Conservation (phyloP, 2,888 invertebrate genomes). For the Drosophila parthenogenetica region DNA sequence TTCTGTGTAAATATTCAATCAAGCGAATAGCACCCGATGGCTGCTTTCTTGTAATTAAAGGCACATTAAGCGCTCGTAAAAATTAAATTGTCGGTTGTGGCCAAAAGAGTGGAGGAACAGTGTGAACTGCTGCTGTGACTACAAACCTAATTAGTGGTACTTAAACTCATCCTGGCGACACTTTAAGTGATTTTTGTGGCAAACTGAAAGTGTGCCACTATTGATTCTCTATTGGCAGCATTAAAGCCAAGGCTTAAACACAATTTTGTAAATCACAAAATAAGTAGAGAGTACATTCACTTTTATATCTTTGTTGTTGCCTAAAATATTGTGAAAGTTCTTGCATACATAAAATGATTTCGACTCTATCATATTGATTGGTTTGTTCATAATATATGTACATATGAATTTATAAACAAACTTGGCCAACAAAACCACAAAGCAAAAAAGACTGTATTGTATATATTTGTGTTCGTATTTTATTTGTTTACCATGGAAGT, state of each 20-base stretch:
- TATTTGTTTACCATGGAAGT: slow-evolving; percentile 16
- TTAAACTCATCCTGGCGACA: slow-evolving; percentile 25
- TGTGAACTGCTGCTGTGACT: slow-evolving; percentile 24
- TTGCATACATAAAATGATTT: slow-evolving; percentile 3
- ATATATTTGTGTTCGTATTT: not conserved
- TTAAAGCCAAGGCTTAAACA: slow-evolving; percentile 3
- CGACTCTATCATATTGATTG: slow-evolving; percentile 12
- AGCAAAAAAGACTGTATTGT: not conserved
- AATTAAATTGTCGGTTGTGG: slow-evolving; percentile 68
- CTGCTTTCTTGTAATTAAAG: slow-evolving; percentile 62
- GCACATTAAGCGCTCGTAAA: slow-evolving; percentile 73
- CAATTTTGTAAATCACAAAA: too few relatives aligned
- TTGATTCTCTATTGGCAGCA: slow-evolving; percentile 9
- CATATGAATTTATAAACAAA: slow-evolving; percentile 15
- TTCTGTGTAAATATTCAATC: slow-evolving; percentile 72
- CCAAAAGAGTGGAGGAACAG: not conserved
- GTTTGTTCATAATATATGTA: slow-evolving; percentile 8
- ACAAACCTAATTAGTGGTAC: slow-evolving; percentile 37
- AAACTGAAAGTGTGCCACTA: slow-evolving; percentile 19
- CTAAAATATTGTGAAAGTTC: slow-evolving; percentile 2
- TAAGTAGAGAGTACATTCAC: not conserved
- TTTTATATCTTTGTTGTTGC: slow-evolving; percentile 19
- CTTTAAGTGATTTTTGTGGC: slow-evolving; percentile 15
- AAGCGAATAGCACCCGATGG: slow-evolving; percentile 39
- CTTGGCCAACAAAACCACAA: slow-evolving; percentile 1